phyloP scores from a whole-genome alignment of 2,888 invertebrate genomes.

The Drosophila buzzatii region DNA sequence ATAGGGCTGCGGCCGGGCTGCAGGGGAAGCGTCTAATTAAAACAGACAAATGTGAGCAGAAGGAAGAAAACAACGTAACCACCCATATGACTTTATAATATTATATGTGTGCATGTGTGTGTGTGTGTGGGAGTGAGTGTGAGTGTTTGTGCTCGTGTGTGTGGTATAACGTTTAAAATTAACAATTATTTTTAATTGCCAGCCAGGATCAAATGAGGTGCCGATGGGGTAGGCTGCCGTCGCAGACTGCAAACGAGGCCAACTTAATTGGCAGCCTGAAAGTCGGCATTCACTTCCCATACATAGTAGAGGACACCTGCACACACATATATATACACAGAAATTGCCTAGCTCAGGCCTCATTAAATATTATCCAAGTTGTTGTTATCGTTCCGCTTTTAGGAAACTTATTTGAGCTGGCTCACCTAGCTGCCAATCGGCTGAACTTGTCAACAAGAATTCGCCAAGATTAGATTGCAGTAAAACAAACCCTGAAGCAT shows the following conservation, averaged over 20 bases:
- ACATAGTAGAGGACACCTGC: not conserved
- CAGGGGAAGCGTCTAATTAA: slow-evolving; percentile 66
- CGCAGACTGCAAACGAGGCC: slow-evolving; percentile 12
- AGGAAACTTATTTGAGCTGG: slow-evolving; percentile 5
- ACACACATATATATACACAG: slow-evolving; percentile 10
- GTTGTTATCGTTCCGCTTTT: slow-evolving; percentile 14
- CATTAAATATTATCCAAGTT: slow-evolving; percentile 42
- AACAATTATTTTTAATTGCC: slow-evolving; percentile 74
- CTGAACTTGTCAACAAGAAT: slow-evolving; percentile 55
- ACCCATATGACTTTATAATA: slow-evolving; percentile 62
- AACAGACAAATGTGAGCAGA: slow-evolving; percentile 58
- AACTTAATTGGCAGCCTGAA: slow-evolving; percentile 53
- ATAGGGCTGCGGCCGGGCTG: not conserved
- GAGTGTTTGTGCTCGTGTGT: not conserved
- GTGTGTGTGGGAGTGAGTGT: no score
- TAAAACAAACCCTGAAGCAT: slow-evolving; percentile 47
- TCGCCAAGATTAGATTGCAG: slow-evolving; percentile 55
- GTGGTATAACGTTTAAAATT: slow-evolving; percentile 55
- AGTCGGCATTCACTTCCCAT: slow-evolving; percentile 50
- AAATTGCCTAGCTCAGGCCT: slow-evolving; percentile 32
- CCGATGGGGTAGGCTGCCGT: slow-evolving; percentile 30
- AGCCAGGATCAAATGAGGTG: slow-evolving; percentile 57
- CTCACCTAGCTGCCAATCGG: slow-evolving; percentile 32
- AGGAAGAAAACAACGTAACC: slow-evolving; percentile 5
- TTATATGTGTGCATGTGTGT: not conserved